Conservation (phyloP, 2,888 invertebrate genomes). For the Epicampocera succincta region DNA sequence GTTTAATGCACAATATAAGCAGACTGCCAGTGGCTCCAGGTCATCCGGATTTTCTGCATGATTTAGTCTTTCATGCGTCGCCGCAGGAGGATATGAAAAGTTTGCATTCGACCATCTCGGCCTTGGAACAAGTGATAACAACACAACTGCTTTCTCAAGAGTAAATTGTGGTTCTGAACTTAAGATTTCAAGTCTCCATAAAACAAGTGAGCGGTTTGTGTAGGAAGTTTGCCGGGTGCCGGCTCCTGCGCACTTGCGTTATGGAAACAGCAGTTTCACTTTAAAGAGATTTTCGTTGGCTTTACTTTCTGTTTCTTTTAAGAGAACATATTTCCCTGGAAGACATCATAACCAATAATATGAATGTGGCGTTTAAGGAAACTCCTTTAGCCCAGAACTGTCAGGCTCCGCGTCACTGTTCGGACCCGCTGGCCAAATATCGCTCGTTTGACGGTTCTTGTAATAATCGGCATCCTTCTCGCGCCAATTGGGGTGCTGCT, state of each 20-base stretch:
- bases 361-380: slow-evolving; percentile 76
- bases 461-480: slow-evolving; percentile 85
- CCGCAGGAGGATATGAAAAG: slow-evolving; percentile 80
- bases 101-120: slow-evolving; percentile 81
- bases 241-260: too few species aligned
- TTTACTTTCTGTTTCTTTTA: not conserved
- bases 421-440: slow-evolving; percentile 83
- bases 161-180: slow-evolving; percentile 73
- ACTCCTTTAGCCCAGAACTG: slow-evolving; percentile 77
- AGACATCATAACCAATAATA: slow-evolving; percentile 80
- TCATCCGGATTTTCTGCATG: slow-evolving; percentile 80
- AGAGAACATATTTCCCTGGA: slow-evolving; percentile 78
- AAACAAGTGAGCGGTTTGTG: not conserved
- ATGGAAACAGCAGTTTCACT: too few species aligned
- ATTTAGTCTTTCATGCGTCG: slow-evolving; percentile 78
- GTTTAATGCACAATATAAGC: slow-evolving; percentile 79
- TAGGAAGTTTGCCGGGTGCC: not conserved
- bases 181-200: not conserved
- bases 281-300: not conserved
- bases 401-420: slow-evolving; percentile 82
- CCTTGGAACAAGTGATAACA: slow-evolving; percentile 83
- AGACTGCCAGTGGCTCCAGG: slow-evolving; percentile 78
- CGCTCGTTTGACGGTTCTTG: slow-evolving; percentile 91
- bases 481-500: slow-evolving; percentile 86
- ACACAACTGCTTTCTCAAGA: slow-evolving; percentile 82